Base-by-base conservation (phyloP, 2,797 vertebrate genomes). In the Menidia menidia region DNA sequence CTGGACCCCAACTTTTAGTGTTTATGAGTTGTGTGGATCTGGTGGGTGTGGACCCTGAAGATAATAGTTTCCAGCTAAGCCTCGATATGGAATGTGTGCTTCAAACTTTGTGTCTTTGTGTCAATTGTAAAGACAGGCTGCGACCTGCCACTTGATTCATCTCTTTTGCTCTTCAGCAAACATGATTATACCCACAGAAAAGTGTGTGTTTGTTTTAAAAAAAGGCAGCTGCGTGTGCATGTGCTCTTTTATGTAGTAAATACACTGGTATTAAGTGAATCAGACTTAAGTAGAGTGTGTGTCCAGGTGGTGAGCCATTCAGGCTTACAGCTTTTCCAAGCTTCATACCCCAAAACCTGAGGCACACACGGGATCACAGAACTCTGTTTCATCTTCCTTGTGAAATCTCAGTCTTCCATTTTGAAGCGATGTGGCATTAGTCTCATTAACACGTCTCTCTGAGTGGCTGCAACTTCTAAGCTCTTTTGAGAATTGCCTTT, bases 131-230 rank as follows among this genome's bases (percentile, higher is more conserved):
- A 42, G 77, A 83, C 92, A 85, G 48, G 91, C 82, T 68, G 64
- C 4, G 60, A 85, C 92, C 74, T 91, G 89, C 80, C 66, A 55
- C 44, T 52, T 79, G 81, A 86, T 79, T 90, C 82, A 80, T 68
- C 15, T 45, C 47, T 51, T 59, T 15, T 52, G 25, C 60, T 75
- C 41, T 42, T 55, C 15, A 32, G 33, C 3, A 44, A 87, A 75
- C 66, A 64, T 84, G 75, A 80, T 87, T 77, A 75, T 55, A 15
- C 10, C 71, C 14, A 0, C 4, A 66, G 39, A 44, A 39, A 35
- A 2, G 3, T 43, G 2, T 47, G 54, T 44, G 19, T 1, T n/a
- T 68, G 19, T 51, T 48, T 50, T n/a, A 14, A 12, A 19, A 33
- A 31, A 30, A 42, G 51, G 63, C 69, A 71, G 64, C 75, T 77